A percentile compares a stretch with the other conserved stretches of the same genome.
These are phyloP conservation scores for Piaya cayana DNA, from an alignment of 2,113 vertebrate species.

Conservation along the genomic window DNA sequence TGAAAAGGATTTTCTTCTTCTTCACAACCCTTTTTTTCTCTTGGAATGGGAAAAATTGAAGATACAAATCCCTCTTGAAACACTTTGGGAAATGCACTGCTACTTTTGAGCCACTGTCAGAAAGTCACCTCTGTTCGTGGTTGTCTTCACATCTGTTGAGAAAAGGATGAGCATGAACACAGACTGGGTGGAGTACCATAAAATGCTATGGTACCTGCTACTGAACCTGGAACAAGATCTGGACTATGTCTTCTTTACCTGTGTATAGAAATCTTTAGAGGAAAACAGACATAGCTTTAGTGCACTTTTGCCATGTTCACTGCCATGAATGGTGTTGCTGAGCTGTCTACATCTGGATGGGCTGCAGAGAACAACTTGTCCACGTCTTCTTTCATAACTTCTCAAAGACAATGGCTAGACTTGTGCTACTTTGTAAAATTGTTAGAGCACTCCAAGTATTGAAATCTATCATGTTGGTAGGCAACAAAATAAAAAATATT, in stretches of 20 bases:
- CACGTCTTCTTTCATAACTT: neutral
- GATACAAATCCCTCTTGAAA: neutral
- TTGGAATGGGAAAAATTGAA: neutral
- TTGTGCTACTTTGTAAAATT: neutral
- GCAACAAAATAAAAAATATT: neutral
- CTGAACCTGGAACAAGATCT: neutral
- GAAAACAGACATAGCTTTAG: neutral
- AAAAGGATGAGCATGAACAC: neutral
- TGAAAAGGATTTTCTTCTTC: neutral
- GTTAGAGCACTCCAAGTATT: neutral
- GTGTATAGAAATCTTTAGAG: neutral
- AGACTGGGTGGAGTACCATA: neutral
- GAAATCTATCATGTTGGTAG: neutral
- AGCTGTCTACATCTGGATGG: neutral
- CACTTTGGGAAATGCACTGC: neutral
- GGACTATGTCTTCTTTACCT: neutral
- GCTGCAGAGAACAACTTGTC: neutral
- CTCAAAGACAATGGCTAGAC: no score
- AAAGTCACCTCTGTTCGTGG: neutral
- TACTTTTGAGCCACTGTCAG: neutral
- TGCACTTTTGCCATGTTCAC: neutral
- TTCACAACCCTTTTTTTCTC: neutral
- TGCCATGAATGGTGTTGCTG: neutral
- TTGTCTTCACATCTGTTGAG: neutral
- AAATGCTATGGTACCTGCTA: neutral